Base-by-base conservation (phyloP, 2,113 vertebrate species). In the Etheostoma spectabile region DNA sequence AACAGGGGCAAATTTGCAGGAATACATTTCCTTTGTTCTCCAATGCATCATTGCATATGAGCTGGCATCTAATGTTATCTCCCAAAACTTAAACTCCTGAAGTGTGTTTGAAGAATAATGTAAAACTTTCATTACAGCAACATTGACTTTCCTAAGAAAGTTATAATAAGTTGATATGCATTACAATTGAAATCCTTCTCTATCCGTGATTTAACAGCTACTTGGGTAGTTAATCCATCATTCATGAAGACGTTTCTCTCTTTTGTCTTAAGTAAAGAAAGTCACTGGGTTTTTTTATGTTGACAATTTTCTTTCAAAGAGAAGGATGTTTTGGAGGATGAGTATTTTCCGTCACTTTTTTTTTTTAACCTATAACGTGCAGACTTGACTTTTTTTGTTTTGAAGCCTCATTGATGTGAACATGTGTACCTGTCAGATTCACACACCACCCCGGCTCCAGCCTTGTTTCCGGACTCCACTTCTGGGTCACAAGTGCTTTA, bases 171-270 rank as follows among this genome's bases (percentile, higher is more conserved):
- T 59, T 52, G 7, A 51, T 30, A 1, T 13, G 55, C 21, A 22
- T 75, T 51, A 64, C 68, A 61, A 19, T 46, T 1, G 3, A 82
- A 84, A 80, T 83, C 64, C 55, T 42, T 68, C 49, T 74, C n/a
- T 48, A 70, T 72, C 78, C 78, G 71, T 86, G 64, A 80, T 74
- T 80, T 18, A 78, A 73, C 48, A 82, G 72, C 70, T 55, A 30
- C 68, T 71, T 70, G 13, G 2, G 45, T 1, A 5, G 21, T 70
- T 87, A 75, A 82, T 80, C 70, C 35, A 79, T 49, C 61, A 66
- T 73, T 13, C 64, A 64, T 66, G 18, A 68, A 84, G 52, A 74
- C 30, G 5, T 49, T 62, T 73, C 27, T 79, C 49, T 10, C 3
- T 30, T 53, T 22, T 57, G 53, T 65, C 55, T 33, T 52, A 46